Evolutionary conservation across 2,888 invertebrate species (phyloP).

Genomic region (Aleiodes leptofemur): DNA sequence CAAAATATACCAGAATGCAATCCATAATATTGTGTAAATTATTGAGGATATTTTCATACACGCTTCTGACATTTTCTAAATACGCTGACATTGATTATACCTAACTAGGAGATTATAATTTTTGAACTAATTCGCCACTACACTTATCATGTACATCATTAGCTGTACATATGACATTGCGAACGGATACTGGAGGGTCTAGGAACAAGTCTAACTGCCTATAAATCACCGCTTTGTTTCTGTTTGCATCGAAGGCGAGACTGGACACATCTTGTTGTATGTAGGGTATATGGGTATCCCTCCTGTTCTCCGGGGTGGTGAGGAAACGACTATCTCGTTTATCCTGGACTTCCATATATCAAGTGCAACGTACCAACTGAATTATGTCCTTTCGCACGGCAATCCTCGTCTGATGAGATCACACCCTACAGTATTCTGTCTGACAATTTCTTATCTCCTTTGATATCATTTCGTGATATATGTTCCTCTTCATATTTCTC

Average conservation of each 20-base stretch:
- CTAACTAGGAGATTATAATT: background rate
- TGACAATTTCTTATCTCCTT: conserved; percentile 18
- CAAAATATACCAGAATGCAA: too few relatives aligned
- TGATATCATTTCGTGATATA: conserved; percentile 3
- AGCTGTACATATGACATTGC: conserved; percentile 19
- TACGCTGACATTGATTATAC: background rate
- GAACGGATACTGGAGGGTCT: conserved; percentile 10
- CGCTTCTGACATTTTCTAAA: background rate
- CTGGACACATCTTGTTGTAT: conserved; percentile 52
- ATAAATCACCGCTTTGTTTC: conserved; percentile 59
- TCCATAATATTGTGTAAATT: too few relatives aligned
- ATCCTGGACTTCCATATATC: conserved; percentile 54
- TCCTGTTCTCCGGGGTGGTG: conserved; percentile 22
- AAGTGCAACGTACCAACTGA: conserved; percentile 49
- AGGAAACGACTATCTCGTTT: conserved; percentile 51
- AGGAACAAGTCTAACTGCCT: conserved; percentile 23
- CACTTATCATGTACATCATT: conserved; percentile 19
- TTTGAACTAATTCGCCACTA: background rate
- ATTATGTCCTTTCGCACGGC: conserved; percentile 50
- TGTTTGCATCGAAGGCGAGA: conserved; percentile 54
- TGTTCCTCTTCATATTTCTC: background rate
- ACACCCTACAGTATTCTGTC: background rate
- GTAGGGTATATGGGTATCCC: conserved; percentile 19
- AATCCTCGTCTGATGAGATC: conserved; percentile 24
- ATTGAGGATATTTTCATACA: background rate